Evolutionary conservation across 2,888 invertebrate species (phyloP), one percentile per base, ranked within the genome.

Genomic region (Salticus scenicus): DNA sequence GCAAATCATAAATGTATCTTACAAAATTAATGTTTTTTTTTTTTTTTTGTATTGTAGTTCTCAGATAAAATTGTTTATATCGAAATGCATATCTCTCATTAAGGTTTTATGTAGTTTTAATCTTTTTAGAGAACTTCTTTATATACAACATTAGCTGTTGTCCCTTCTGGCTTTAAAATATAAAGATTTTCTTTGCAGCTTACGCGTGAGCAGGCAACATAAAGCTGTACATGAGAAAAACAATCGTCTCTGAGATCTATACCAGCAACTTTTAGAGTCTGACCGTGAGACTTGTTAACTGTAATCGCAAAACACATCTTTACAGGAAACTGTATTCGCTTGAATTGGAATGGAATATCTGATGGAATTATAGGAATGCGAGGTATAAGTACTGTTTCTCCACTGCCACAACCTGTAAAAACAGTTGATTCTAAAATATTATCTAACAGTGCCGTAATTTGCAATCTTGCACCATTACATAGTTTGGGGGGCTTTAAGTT

Each of bases 401-500:
- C 88, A 51, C 76, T 64, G 12, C 20, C 73, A 37, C 42, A n/a
- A 8, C 88, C 89, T 37, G 37, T 51, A 20, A 89, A 42, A 41
- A 88, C 88, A 12, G 86, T 88, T 17, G 87, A n/a, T 87, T 72
- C 87, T 28, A 89, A 80, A 27, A 89, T 27, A 77, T 89, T 87
- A 8, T 20, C 31, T 77, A 80, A 77, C 31, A 88, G n/a, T 31
- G 57, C 77, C 79, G 87, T 89, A 17, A 89, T 84, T 10, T 63
- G 31, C 14, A 90, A 84, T 33, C 89, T 85, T n/a, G 89, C 90
- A 0, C 90, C 89, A 78, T 90, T 90, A 75, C 88, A 88, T 20
- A 87, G 77, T 77, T 47, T 17, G 28, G 85, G 88, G 33, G 73
- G 81, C 75, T 85, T 76, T 12, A 89, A 72, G 57, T 81, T 88